Evolutionary conservation across 2,113 vertebrate species (phyloP).

Genomic region (Misgurnus anguillicaudatus): DNA sequence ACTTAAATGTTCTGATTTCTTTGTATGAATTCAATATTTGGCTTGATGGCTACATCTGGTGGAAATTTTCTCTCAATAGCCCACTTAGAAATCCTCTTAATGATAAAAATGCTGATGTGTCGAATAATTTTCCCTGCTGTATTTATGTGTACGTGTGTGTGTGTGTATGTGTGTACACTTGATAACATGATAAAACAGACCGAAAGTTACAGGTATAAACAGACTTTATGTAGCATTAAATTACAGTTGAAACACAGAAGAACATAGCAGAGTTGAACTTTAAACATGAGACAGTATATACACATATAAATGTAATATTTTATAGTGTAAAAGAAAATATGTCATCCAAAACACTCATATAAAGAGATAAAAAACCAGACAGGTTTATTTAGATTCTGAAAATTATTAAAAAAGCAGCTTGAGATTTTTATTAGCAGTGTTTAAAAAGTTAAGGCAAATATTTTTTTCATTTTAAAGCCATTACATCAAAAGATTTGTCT

Average conservation of each 20-base stretch:
- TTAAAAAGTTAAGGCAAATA: not conserved
- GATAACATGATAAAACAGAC: no score
- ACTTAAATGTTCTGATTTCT: no score
- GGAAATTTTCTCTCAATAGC: no score
- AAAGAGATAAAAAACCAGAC: not conserved
- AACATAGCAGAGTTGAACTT: not conserved
- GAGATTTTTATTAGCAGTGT: not conserved
- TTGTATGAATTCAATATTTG: no score
- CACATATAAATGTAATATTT: not conserved
- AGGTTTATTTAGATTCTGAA: not conserved
- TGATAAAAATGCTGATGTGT: no score
- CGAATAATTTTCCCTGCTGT: no score
- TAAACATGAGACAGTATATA: constrained; percentile 6
- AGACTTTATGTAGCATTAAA: not conserved
- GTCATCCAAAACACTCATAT: not conserved
- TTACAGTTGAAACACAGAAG: not conserved
- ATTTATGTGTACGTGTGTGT: no score
- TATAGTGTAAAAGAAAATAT: not conserved
- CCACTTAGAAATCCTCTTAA: no score
- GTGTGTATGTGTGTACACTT: no score
- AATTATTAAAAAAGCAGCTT: not conserved
- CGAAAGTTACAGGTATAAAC: not conserved
- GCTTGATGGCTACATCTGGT: no score
- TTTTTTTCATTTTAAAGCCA: not conserved
- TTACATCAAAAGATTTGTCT: not conserved